A percentile compares a stretch with the other conserved stretches of the same genome.
phyloP scores from a whole-genome alignment of 2,888 invertebrate species.

The Anthophora plumipes region DNA sequence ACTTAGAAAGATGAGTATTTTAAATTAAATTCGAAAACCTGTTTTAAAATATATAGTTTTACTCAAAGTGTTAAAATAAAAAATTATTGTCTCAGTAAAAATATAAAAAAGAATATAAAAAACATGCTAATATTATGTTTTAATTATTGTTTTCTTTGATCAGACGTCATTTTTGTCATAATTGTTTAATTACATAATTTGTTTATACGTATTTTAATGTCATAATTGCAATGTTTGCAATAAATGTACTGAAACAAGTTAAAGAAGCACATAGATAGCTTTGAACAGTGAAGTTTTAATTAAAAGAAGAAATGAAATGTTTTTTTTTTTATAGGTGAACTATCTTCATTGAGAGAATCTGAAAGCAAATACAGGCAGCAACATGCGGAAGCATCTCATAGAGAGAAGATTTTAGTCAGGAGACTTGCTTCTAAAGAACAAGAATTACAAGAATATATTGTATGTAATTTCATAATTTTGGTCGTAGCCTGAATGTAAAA shows the following conservation, averaged over 20 bases:
- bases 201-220: background rate
- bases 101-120: background rate
- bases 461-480: slow-evolving; percentile 86
- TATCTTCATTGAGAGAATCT: slow-evolving; percentile 90
- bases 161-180: too few species aligned
- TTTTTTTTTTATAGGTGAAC: slow-evolving; percentile 87
- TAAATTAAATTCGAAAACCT: background rate
- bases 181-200: too few species aligned
- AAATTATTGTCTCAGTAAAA: background rate
- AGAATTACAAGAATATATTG: slow-evolving; percentile 98
- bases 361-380: slow-evolving; percentile 93
- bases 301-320: slow-evolving; percentile 53
- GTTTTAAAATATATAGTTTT: background rate
- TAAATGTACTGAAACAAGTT: slow-evolving; percentile 33
- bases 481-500: background rate
- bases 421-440: slow-evolving; percentile 97
- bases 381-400: slow-evolving; percentile 93
- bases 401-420: slow-evolving; percentile 96
- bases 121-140: background rate
- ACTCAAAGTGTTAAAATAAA: background rate
- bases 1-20: background rate
- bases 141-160: slow-evolving; percentile 3
- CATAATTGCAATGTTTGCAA: background rate
- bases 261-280: slow-evolving; percentile 61
- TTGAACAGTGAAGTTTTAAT: slow-evolving; percentile 26